Base-by-base conservation (phyloP, 92 coral and sea anemone genomes). In the Ricordea florida region DNA sequence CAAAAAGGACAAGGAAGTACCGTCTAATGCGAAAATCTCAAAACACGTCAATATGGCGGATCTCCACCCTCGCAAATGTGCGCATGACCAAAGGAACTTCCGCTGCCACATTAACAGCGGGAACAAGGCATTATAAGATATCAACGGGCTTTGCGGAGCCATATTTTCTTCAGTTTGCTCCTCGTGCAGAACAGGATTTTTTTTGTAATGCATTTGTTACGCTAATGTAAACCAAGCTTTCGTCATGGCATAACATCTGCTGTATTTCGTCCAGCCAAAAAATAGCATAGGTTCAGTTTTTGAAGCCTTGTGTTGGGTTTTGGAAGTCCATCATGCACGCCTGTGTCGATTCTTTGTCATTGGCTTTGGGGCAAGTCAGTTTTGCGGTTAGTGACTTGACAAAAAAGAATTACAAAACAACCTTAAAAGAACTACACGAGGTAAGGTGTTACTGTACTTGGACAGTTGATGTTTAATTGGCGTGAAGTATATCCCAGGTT, bases 321-420 rank as follows among this genome's bases (percentile, higher is more conserved):
- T 51, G 20, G 28, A 37, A 22, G 49, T 38, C n/a, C 11, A 24
- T 79, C 27, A 85, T 96, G 97, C 89, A 86, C 67, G 74, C 93
- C 34, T 66, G 84, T 57, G 93, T 91, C 18, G 99, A 96, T 68
- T 82, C 97, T 55, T 83, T 93, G 90, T 96, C 93, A 55, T 66
- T 96, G 50, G 96, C 96, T 17, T 87, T 96, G 73, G 93, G 93
- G 51, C 99, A 96, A 77, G 89, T 96, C 31, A 89, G 89, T 40
- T 96, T 90, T 96, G 97, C 92, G 42, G 90, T 96, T 56, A 92
- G 68, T 46, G 97, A 96, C 60, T 75, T 96, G 21, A 89, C 92
- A 24, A 96, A 96, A 66, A 96, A 96, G 85, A 92, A 89, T 69
- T 96, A 91, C 81, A 96, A 96, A 59, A 53, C 93, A 71, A 89